Evolutionary conservation across 2,888 invertebrate genomes (phyloP).

Genomic region (Agriotes lineatus): DNA sequence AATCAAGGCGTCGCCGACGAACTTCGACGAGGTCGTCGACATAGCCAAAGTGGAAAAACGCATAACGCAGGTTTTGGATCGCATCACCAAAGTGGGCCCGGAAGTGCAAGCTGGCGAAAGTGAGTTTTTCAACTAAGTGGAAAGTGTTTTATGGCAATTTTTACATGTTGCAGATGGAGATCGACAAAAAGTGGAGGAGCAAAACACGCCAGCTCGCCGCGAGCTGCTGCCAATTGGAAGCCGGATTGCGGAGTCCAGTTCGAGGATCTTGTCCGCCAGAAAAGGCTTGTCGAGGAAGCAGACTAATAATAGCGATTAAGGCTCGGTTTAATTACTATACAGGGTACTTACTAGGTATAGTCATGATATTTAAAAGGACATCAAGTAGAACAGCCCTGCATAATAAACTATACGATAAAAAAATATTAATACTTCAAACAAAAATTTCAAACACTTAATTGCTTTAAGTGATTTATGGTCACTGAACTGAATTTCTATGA

Average conservation of each 20-base stretch:
- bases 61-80: slow-evolving; percentile 61
- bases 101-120: slow-evolving; percentile 17
- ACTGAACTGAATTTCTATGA: no score
- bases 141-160: no score
- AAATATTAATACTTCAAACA: no score
- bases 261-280: slow-evolving; percentile 60
- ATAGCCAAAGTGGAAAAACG: slow-evolving; percentile 62
- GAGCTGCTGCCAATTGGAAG: slow-evolving; percentile 58
- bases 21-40: slow-evolving; percentile 63
- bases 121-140: slow-evolving; percentile 29
- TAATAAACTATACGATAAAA: no score
- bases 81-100: slow-evolving; percentile 52
- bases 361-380: no score
- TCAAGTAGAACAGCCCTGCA: no score
- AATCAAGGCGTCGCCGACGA: slow-evolving; percentile 69
- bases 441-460: no score
- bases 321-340: neutral
- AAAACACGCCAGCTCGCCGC: slow-evolving; percentile 11
- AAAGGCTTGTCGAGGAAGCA: slow-evolving; percentile 52
- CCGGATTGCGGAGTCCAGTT: slow-evolving; percentile 61
- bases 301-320: neutral
- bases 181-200: neutral
- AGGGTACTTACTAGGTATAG: neutral
- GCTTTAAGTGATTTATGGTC: no score
- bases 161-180: neutral